These are phyloP conservation scores for Arnoldichthys spilopterus DNA, from an alignment of 2,797 vertebrate genomes.

Conservation along the genomic window DNA sequence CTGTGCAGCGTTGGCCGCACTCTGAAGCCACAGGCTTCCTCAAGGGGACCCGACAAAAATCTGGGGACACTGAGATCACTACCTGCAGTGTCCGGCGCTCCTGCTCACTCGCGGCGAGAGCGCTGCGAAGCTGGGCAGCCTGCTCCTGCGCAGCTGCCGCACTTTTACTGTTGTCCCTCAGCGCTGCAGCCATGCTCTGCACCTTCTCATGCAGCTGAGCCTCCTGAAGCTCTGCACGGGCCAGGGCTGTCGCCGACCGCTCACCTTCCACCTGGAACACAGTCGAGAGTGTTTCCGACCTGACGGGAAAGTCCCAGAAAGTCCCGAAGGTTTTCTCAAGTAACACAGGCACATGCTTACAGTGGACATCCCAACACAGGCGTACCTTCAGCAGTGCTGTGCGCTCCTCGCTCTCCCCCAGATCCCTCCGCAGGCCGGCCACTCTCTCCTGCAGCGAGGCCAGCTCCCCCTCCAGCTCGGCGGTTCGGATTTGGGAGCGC, in stretches of 20 bases:
- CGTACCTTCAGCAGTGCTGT: constrained; percentile 62
- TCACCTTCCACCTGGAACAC: constrained; percentile 69
- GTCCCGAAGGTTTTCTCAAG: no score
- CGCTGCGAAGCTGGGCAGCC: constrained; percentile 73
- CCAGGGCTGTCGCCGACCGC: constrained; percentile 66
- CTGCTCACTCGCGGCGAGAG: constrained; percentile 75
- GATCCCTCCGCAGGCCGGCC: constrained; percentile 68
- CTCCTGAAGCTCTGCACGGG: constrained; percentile 77
- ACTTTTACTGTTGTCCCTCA: constrained; percentile 67
- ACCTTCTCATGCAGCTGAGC: constrained; percentile 76
- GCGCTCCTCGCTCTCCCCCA: constrained; percentile 76
- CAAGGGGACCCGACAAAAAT: no score
- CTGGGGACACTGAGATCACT: not conserved
- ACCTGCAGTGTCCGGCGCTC: constrained; percentile 81
- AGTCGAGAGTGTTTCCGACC: not conserved
- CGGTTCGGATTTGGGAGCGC: constrained; percentile 68
- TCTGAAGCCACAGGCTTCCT: no score
- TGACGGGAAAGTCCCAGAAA: no score
- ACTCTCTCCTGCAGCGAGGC: constrained; percentile 71
- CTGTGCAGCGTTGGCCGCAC: no score
- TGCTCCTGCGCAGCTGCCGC: constrained; percentile 75
- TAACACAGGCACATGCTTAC: not conserved
- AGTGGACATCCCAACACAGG: not conserved
- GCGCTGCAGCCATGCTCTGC: constrained; percentile 68
- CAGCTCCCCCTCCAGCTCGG: constrained; percentile 75